phyloP scores from a whole-genome alignment of 2,797 vertebrate species.

The Prionace glauca region DNA sequence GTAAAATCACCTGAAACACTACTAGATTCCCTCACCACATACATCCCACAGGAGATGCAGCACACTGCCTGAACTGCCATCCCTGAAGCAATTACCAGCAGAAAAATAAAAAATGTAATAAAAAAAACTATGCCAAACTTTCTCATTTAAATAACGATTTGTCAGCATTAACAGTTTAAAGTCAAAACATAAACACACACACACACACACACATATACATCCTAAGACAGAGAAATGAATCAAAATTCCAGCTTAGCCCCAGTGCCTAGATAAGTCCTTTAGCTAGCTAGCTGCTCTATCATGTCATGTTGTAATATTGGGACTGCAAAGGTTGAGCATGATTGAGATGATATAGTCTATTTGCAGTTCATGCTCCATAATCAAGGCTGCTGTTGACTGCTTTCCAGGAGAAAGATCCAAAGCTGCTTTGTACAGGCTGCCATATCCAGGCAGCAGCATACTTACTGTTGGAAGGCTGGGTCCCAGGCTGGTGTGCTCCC shows the following conservation, averaged over 20 bases:
- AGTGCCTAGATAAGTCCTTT: not conserved
- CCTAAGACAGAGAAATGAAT: not conserved
- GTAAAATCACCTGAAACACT: too few species aligned
- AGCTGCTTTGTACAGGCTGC: not conserved
- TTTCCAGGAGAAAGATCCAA: not conserved
- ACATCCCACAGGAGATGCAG: too few species aligned
- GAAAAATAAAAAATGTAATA: too few species aligned
- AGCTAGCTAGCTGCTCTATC: not conserved
- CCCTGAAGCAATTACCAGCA: too few species aligned
- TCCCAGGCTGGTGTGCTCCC: not conserved
- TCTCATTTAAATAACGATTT: slow-evolving; percentile 11
- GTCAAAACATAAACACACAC: not conserved
- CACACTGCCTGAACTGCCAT: too few species aligned
- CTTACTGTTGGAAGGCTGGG: too few species aligned
- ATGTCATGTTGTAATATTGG: not conserved
- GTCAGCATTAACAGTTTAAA: not conserved
- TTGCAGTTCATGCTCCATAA: not conserved
- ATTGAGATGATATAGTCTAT: not conserved
- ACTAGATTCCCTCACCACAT: too few species aligned
- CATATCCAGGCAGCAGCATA: not conserved
- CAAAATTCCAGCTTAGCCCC: not conserved
- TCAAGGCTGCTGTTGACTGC: not conserved
- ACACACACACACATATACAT: too few species aligned
- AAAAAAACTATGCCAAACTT: not conserved
- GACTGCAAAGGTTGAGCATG: not conserved